Percentiles rank a stretch among this genome's conserved stretches.
These are phyloP conservation scores for Dysmachus trigonus DNA, from an alignment of 2,888 invertebrate species.

Conservation along the genomic window DNA sequence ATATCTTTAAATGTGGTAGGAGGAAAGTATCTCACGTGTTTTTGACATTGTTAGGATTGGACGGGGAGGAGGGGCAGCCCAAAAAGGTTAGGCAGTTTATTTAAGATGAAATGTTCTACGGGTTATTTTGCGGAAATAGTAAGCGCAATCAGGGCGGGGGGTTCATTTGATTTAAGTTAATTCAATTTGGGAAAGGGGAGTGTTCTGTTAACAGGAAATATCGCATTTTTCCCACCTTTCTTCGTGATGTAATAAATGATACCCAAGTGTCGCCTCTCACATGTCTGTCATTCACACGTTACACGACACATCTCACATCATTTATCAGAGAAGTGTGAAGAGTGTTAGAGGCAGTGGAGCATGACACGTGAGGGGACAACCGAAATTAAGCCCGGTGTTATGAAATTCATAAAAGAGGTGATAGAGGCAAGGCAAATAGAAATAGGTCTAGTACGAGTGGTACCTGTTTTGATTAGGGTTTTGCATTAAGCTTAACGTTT, in stretches of 20 bases:
- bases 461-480: too few species aligned
- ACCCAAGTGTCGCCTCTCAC: neutral
- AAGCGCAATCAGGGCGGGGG: neutral
- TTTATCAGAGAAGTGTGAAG: neutral
- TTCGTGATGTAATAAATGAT: neutral
- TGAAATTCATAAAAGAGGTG: neutral
- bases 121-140: neutral
- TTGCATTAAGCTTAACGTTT: neutral
- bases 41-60: neutral
- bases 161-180: neutral
- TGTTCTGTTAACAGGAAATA: neutral
- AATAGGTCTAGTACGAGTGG: neutral
- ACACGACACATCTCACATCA: neutral
- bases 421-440: neutral
- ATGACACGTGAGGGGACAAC: neutral
- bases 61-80: too few species aligned
- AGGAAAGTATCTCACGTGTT: neutral
- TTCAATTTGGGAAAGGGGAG: neutral
- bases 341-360: neutral
- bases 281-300: neutral
- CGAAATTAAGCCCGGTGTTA: neutral
- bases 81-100: neutral
- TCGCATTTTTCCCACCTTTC: neutral
- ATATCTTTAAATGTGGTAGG: neutral
- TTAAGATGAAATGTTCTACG: too few species aligned